Percentiles rank a stretch among this genome's conserved stretches.
Conservation (phyloP, 1,140 invertebrate genomes). For the Drosophila albomicans region DNA sequence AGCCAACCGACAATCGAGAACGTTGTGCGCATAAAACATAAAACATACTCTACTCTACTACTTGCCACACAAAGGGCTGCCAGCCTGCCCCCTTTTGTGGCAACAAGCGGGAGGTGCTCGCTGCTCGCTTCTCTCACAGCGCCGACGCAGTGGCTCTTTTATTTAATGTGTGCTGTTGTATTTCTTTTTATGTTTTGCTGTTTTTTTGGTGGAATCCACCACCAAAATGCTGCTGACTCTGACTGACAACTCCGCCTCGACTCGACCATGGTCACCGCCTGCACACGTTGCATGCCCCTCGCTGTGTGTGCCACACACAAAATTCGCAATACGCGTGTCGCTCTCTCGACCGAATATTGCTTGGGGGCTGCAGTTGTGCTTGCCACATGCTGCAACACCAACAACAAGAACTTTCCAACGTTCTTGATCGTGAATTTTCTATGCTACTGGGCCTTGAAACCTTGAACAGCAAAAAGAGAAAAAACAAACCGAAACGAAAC, state of each 20-base stretch:
- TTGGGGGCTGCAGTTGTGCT: slow-evolving; percentile 9
- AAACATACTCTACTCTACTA: slow-evolving; percentile 28
- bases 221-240: slow-evolving; percentile 34
- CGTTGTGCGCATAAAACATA: slow-evolving; percentile 42
- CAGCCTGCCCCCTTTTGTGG: too few species aligned
- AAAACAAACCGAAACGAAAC: slow-evolving; percentile 22
- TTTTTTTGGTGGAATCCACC: slow-evolving; percentile 49
- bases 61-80: slow-evolving; percentile 45
- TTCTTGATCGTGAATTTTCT: slow-evolving; percentile 84
- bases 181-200: background rate
- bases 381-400: slow-evolving; percentile 44
- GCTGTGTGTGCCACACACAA: background rate
- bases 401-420: slow-evolving; percentile 79
- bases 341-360: slow-evolving; percentile 56
- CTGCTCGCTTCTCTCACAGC: slow-evolving; percentile 46
- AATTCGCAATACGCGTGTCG: slow-evolving; percentile 72
- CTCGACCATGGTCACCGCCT: slow-evolving; percentile 7
- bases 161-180: too few species aligned
- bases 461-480: slow-evolving; percentile 61
- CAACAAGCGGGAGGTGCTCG: slow-evolving; percentile 11
- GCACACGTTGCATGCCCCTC: background rate
- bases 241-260: slow-evolving; percentile 64
- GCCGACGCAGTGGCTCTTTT: slow-evolving; percentile 50
- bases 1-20: slow-evolving; percentile 16
- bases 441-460: slow-evolving; percentile 84